phyloP scores from a whole-genome alignment of 2,113 vertebrate genomes.

The Neodon shergylaensis region DNA sequence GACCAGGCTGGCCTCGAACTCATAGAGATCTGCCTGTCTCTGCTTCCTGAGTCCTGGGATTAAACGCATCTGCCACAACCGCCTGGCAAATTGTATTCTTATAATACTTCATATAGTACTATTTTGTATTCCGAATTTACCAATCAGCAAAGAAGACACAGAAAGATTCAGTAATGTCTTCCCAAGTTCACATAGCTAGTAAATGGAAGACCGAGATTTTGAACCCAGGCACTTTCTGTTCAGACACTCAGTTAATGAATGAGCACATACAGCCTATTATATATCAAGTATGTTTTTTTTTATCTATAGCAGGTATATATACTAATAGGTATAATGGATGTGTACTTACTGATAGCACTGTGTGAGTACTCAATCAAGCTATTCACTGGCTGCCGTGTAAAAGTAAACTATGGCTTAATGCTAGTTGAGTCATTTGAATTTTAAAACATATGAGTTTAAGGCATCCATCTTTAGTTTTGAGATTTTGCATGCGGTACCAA shows the following conservation, averaged over 20 bases:
- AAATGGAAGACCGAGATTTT: not conserved
- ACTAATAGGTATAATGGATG: not conserved
- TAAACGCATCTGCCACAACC: too few relatives aligned
- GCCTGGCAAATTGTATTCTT: not conserved
- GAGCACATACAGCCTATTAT: not conserved
- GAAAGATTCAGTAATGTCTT: not conserved
- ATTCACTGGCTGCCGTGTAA: not conserved
- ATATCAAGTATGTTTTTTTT: not conserved
- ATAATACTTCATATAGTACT: not conserved
- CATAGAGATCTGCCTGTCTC: too few relatives aligned
- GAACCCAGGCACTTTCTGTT: not conserved
- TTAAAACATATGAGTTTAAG: slow-evolving; percentile 27
- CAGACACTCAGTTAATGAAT: not conserved
- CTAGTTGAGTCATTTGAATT: slow-evolving; percentile 42
- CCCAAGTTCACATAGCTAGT: not conserved
- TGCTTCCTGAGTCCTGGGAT: too few relatives aligned
- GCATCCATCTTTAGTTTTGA: slow-evolving; percentile 54
- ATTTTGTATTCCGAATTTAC: not conserved
- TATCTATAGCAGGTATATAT: too few relatives aligned
- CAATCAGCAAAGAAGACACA: not conserved
- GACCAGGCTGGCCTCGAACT: too few relatives aligned
- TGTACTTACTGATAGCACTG: not conserved
- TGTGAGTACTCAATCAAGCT: not conserved
- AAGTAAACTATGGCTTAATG: slow-evolving; percentile 25
- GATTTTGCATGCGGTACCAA: slow-evolving; percentile 60